Conservation (phyloP, 2,113 vertebrate species). For the Tachycineta bicolor region DNA sequence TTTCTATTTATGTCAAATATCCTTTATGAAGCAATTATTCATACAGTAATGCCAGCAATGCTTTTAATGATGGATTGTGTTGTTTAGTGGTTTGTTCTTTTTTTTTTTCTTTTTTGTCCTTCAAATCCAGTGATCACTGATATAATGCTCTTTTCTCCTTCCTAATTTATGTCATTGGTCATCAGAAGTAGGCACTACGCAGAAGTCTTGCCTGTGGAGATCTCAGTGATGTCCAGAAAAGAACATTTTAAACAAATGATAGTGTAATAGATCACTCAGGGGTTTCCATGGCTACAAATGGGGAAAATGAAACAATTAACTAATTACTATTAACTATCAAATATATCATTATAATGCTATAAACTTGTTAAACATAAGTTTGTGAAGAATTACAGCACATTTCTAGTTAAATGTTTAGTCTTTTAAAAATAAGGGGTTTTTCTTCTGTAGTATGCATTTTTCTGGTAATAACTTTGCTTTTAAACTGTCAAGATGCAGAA, state of each 20-base stretch:
- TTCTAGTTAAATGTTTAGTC: not conserved
- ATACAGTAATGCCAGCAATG: not conserved
- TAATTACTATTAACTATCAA: not conserved
- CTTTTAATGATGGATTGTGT: not conserved
- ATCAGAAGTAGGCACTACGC: not conserved
- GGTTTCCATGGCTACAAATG: not conserved
- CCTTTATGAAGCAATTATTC: not conserved
- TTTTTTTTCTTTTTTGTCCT: not conserved
- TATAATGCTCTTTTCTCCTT: not conserved
- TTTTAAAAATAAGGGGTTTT: not conserved
- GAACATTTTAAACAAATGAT: not conserved
- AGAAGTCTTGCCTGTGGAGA: not conserved
- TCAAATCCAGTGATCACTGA: not conserved
- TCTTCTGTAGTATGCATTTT: not conserved
- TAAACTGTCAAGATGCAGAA: not conserved
- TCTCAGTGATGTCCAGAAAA: not conserved
- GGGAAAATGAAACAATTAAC: not conserved
- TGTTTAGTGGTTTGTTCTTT: fast-evolving
- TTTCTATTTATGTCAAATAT: not conserved
- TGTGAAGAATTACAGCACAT: not conserved
- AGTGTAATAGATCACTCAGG: not conserved
- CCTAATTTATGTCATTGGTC: not conserved
- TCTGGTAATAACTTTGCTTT: not conserved
- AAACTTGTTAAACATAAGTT: not conserved
- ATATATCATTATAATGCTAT: not conserved